Percentiles rank a stretch among this genome's conserved stretches.
phyloP scores from a whole-genome alignment of 2,888 invertebrate genomes.

The Nesidiocoris tenuis region DNA sequence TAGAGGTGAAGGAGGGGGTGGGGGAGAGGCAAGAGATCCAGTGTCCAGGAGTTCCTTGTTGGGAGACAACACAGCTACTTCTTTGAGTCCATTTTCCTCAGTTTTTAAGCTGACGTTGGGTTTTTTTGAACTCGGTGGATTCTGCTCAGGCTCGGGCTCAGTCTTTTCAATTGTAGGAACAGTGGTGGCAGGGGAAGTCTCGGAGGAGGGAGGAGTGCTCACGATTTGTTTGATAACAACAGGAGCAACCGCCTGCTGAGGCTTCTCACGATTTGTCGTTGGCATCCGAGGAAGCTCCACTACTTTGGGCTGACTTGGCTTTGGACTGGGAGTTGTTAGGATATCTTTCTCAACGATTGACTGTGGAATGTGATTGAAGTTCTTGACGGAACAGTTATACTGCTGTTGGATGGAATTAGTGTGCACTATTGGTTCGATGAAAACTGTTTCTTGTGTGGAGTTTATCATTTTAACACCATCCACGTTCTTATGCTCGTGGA shows the following conservation, averaged over 20 bases:
- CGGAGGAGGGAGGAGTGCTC: neutral
- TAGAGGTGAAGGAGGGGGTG: neutral
- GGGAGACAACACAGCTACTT: neutral
- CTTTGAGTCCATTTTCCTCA: neutral
- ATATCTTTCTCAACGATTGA: slow-evolving; percentile 12
- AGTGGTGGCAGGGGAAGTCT: neutral
- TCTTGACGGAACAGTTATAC: slow-evolving; percentile 10
- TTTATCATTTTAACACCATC: slow-evolving; percentile 47
- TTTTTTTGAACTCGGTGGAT: neutral
- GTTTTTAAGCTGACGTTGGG: neutral
- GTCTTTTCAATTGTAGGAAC: neutral
- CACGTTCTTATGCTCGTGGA: slow-evolving; percentile 47
- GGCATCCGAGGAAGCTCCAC: slow-evolving; percentile 46
- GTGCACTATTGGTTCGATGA: slow-evolving; percentile 30
- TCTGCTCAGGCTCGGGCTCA: neutral
- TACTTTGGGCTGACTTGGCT: slow-evolving; percentile 41
- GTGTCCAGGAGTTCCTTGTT: neutral
- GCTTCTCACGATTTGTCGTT: slow-evolving; percentile 44
- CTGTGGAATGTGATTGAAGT: slow-evolving; percentile 13
- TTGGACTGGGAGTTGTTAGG: slow-evolving; percentile 2
- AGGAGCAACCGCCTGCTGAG: slow-evolving; percentile 48
- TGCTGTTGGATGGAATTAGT: slow-evolving; percentile 18
- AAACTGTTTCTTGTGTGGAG: slow-evolving; percentile 38
- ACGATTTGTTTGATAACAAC: slow-evolving; percentile 44
- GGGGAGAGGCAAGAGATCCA: neutral